Base-by-base conservation (phyloP, 1,140 invertebrate genomes). In the Delia radicum region DNA sequence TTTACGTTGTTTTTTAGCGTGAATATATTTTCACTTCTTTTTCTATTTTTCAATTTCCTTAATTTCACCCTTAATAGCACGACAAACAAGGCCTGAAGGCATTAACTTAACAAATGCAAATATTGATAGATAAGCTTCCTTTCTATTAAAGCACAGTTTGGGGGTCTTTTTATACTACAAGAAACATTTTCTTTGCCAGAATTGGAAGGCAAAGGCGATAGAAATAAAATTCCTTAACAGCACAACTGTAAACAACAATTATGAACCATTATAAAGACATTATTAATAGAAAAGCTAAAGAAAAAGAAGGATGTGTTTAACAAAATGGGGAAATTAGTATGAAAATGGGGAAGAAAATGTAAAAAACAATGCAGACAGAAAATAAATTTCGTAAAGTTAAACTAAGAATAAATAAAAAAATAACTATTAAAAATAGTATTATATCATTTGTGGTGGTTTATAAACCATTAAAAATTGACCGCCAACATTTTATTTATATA, bases 81-180 rank as follows among this genome's bases (percentile, higher is more conserved):
- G 18, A 37, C 65, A 69, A 69, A 69, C 21, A 69, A 21, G 12
- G 65, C 65, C 65, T 33, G 5, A n/a, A 37, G 65, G 65, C 29
- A 31, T 69, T 69, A 55, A 33, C 29, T 69, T 33, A 69, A 33
- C 29, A 69, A 69, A 69, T 69, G 65, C 65, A 69, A 69, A 69
- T 69, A 69, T 69, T 69, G 65, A 37, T 33, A 37, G 65, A 69
- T 69, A 69, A 69, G 65, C 65, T 69, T 69, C 65, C 65, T 31
- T 69, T 69, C 62, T 15, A 42, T 42, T 15, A 42, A 42, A 42
- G 12, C 12, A 42, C 37, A 10, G 12, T 10, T 10, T 42, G 37
- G 12, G 12, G 37, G 12, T 42, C 12, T 42, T 42, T 42, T 42
- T 42, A 42, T n/a, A 42, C 37, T 15, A 42, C 37, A 10, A 42